A percentile compares a stretch with the other conserved stretches of the same genome.
Evolutionary conservation across 1,140 invertebrate species (phyloP).

Genomic region (Drosophila equinoxialis): DNA sequence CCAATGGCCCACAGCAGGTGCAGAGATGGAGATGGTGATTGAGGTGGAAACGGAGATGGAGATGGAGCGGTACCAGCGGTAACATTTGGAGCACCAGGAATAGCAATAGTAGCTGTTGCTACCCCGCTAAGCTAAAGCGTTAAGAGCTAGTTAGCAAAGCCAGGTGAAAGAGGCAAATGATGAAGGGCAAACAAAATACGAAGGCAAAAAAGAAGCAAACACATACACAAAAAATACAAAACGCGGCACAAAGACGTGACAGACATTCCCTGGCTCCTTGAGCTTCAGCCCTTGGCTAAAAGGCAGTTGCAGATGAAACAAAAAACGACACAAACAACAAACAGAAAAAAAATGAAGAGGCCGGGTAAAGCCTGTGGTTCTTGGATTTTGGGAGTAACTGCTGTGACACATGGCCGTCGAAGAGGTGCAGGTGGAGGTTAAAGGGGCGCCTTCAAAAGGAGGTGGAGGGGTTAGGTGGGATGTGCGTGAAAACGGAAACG

Average conservation of each 20-base stretch:
- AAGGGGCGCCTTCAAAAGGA: too few relatives aligned
- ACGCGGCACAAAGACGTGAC: conserved; percentile 22
- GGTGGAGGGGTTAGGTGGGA: not conserved
- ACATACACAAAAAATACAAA: conserved; percentile 9
- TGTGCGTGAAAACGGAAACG: conserved; percentile 9
- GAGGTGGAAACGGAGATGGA: too few relatives aligned
- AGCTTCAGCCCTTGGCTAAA: conserved; percentile 4
- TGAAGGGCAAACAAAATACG: conserved; percentile 25
- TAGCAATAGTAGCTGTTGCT: not conserved
- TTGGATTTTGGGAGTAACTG: conserved; percentile 7
- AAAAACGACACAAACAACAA: not conserved
- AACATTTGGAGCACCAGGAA: not conserved
- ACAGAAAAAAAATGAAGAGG: not conserved
- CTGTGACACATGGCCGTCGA: conserved; percentile 1
- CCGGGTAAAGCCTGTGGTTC: conserved; percentile 5
- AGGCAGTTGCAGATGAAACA: conserved; percentile 14
- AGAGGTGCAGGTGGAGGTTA: not conserved
- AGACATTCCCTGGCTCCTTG: conserved; percentile 17
- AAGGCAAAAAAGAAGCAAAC: conserved; percentile 1
- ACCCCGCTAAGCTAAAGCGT: conserved; percentile 41
- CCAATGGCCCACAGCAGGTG: conserved; percentile 55
- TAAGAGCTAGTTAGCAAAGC: conserved; percentile 60
- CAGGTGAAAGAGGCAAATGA: conserved; percentile 32
- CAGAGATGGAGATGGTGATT: not conserved
- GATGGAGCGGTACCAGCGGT: conserved; percentile 3